Percentiles rank a stretch among this genome's conserved stretches.
These are phyloP conservation scores for Lindbergichthys nudifrons DNA, from an alignment of 2,797 vertebrate species.

Conservation along the genomic window DNA sequence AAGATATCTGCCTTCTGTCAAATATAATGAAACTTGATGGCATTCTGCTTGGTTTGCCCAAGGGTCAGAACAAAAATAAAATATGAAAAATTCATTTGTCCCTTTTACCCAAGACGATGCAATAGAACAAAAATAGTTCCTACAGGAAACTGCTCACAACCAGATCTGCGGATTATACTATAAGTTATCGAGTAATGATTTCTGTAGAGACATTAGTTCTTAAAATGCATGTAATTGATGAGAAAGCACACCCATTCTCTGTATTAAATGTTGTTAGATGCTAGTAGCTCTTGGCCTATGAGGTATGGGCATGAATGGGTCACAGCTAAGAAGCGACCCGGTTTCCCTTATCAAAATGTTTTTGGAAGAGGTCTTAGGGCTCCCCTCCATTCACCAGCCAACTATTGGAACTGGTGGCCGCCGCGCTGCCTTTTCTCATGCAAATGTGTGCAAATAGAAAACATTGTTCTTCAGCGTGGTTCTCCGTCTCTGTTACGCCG, in stretches of 20 bases:
- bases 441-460: slow-evolving; percentile 81
- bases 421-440: slow-evolving; percentile 74
- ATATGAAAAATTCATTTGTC: no score
- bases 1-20: no score
- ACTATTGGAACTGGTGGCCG: slow-evolving; percentile 63
- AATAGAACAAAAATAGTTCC: no score
- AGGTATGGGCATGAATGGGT: slow-evolving; percentile 35
- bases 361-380: slow-evolving; percentile 48
- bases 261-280: slow-evolving; percentile 11
- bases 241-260: neutral
- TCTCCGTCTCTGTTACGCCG: slow-evolving; percentile 59
- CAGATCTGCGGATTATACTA: no score
- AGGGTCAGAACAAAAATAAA: no score
- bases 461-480: slow-evolving; percentile 62
- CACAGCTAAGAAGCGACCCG: slow-evolving; percentile 28
- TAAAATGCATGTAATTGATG: no score
- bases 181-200: no score
- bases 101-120: no score
- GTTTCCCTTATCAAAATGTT: slow-evolving; percentile 51
- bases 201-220: no score
- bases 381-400: slow-evolving; percentile 58
- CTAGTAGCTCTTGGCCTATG: slow-evolving; percentile 9
- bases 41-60: no score
- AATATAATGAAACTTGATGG: no score
- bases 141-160: no score